phyloP scores from a whole-genome alignment of 1,140 invertebrate species.

The Trichomalopsis sarcophagae region DNA sequence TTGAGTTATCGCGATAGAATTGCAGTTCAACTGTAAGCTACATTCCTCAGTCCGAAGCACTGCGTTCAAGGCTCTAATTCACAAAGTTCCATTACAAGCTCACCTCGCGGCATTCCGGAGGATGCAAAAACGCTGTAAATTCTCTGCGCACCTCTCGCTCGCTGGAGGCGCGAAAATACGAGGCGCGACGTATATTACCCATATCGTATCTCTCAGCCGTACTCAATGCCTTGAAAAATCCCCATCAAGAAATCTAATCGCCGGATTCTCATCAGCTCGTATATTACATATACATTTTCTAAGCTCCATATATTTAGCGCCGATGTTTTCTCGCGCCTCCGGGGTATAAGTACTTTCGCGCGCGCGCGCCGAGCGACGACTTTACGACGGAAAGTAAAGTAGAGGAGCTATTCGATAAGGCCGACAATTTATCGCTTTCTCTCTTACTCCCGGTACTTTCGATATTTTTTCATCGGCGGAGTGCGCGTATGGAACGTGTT shows the following conservation, averaged over 20 bases:
- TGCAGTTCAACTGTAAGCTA: no score
- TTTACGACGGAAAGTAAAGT: slow-evolving; percentile 28
- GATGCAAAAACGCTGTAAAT: neutral
- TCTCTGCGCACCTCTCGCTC: neutral
- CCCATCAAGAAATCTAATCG: slow-evolving; percentile 5
- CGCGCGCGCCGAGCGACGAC: no score
- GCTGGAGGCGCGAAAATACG: neutral
- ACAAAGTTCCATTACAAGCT: neutral
- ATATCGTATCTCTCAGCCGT: no score
- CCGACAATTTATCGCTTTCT: slow-evolving; percentile 22
- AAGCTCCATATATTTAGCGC: slow-evolving; percentile 28
- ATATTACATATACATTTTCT: neutral
- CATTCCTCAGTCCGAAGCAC: no score
- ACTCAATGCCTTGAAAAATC: neutral
- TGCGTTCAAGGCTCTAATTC: neutral
- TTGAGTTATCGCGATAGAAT: no score
- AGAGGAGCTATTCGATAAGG: slow-evolving; percentile 12
- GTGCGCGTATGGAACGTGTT: no score
- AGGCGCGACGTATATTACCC: neutral
- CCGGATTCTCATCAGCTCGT: slow-evolving; percentile 35
- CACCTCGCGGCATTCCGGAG: neutral
- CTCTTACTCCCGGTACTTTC: neutral
- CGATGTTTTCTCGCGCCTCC: slow-evolving; percentile 4
- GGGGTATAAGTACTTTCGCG: neutral
- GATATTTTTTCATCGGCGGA: neutral